A percentile compares a stretch with the other conserved stretches of the same genome.
Conservation (phyloP, 2,113 vertebrate species). For the Pagrus major region DNA sequence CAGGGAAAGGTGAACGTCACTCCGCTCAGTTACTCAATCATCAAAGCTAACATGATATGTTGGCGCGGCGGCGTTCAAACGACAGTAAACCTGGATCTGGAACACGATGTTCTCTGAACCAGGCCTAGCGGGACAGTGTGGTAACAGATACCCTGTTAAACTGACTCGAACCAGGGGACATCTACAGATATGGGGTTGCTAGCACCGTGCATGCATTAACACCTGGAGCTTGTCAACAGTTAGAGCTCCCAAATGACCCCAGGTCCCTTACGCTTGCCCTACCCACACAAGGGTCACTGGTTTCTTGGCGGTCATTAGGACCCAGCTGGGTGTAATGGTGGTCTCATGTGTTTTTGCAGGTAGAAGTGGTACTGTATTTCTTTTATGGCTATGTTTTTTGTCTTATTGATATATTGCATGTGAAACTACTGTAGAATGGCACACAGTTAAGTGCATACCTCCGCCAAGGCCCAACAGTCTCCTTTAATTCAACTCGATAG, state of each 20-base stretch:
- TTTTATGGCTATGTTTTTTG: neutral
- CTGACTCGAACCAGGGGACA: slow-evolving; percentile 25
- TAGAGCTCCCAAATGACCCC: slow-evolving; percentile 22
- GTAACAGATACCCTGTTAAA: slow-evolving; percentile 54
- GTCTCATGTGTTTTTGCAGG: neutral
- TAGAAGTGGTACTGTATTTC: neutral
- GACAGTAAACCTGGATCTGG: slow-evolving; percentile 4
- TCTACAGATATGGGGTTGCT: slow-evolving; percentile 14
- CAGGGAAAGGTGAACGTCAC: slow-evolving; percentile 30
- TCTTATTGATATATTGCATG: neutral
- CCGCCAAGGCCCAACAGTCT: too few relatives aligned
- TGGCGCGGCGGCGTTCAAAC: neutral
- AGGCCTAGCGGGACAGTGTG: neutral
- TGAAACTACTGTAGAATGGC: too few relatives aligned
- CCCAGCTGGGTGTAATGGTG: neutral
- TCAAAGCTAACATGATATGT: slow-evolving; percentile 31
- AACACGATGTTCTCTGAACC: slow-evolving; percentile 36
- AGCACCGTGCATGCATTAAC: slow-evolving; percentile 5
- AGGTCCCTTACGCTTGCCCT: neutral
- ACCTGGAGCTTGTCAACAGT: neutral
- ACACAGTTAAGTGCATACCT: too few relatives aligned
- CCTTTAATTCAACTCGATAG: too few relatives aligned
- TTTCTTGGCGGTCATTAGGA: neutral
- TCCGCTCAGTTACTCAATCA: neutral
- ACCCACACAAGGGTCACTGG: neutral